A percentile compares a stretch with the other conserved stretches of the same genome.
Evolutionary conservation across 2,113 vertebrate species (phyloP).

Genomic region (Seriola quinqueradiata): DNA sequence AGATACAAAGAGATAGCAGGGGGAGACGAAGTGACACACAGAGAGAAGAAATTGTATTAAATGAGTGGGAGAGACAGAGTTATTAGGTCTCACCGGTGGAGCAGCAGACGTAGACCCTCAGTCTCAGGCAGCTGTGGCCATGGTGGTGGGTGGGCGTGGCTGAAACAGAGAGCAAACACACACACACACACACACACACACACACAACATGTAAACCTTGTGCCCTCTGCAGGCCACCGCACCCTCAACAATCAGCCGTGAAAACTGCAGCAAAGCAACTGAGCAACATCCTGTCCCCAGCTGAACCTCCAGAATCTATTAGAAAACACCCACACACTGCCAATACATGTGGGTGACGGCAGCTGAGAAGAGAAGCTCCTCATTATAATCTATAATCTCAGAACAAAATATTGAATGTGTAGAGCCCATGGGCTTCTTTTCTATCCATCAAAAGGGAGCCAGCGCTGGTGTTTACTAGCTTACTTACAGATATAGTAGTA

Average conservation of each 20-base stretch:
- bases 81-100: constrained; percentile 89
- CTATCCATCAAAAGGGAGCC: constrained; percentile 5
- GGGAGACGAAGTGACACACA: constrained; percentile 22
- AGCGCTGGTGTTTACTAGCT: neutral
- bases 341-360: constrained; percentile 29
- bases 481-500: constrained; percentile 96
- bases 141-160: constrained; percentile 94
- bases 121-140: constrained; percentile 93
- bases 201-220: constrained; percentile 46
- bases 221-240: constrained; percentile 71
- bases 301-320: constrained; percentile 48
- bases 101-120: constrained; percentile 97
- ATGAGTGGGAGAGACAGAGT: neutral
- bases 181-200: neutral
- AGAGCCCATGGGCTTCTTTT: constrained; percentile 14
- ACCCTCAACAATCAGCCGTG: constrained; percentile 6
- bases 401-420: constrained; percentile 22
- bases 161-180: constrained; percentile 75
- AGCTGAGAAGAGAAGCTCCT: neutral
- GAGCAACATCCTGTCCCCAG: constrained; percentile 34
- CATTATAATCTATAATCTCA: constrained; percentile 32
- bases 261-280: constrained; percentile 4
- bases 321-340: constrained; percentile 39
- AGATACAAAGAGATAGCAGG: constrained; percentile 20
- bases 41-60: constrained; percentile 2